Evolutionary conservation across 2,113 vertebrate species (phyloP), one percentile per base, ranked within the genome.

Genomic region (Syngnathoides biaculeatus): DNA sequence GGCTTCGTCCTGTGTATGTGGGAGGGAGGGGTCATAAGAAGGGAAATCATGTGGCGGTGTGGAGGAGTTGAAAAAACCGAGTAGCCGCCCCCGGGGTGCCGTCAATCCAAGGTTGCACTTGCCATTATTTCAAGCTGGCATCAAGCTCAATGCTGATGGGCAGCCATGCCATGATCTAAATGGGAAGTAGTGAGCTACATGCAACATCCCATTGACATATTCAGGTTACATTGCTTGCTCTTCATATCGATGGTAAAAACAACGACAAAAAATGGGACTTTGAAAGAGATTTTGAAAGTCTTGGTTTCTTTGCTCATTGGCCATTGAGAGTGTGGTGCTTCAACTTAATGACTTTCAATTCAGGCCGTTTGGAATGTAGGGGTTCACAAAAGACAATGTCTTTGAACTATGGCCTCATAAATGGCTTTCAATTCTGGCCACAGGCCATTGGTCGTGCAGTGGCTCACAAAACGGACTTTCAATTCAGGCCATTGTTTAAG

Each of bases 31-130:
- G 76, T 80, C 82, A 74, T 77, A 59, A 9, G 61, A 65, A 70
- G 74, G 69, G 75, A 80, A 84, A 74, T 79, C 85, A 86, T 86
- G 84, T 89, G 87, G 86, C 78, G 76, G 87, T 79, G 78, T 72
- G 73, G 47, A 58, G 63, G 79, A 71, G 80, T 72, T 75, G 77
- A 72, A 83, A 83, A n/a, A n/a, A n/a, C n/a, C 65, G 71, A 86
- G 81, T 74, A 77, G 83, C 79, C 62, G n/a, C n/a, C 78, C 86
- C 71, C 8, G 17, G 72, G 80, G 85, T 78, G 57, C 73, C 75
- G 82, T 87, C 84, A 84, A 75, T 52, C 73, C 84, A 84, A 86
- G 86, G 81, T 84, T 86, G 80, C 81, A 59, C 75, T 62, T 78
- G 55, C 6, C 74, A 87, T 84, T 80, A 86, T 79, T 61, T 86